Evolutionary conservation across 2,113 vertebrate genomes (phyloP).

Genomic region (Eolophus roseicapilla): DNA sequence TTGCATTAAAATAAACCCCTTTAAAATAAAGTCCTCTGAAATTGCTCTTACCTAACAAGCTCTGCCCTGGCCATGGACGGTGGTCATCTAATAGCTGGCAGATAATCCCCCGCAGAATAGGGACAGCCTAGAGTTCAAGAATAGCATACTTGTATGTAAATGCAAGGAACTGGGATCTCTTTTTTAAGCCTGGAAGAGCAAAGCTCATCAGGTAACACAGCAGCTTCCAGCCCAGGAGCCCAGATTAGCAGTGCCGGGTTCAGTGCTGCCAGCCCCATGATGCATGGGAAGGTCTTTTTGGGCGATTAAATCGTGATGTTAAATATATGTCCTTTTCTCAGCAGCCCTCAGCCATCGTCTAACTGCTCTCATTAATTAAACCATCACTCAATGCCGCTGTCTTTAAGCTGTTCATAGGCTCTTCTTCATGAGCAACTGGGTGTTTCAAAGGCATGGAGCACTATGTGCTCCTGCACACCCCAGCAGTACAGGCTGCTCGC

Average conservation of each 20-base stretch:
- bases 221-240: neutral
- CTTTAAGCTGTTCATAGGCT: neutral
- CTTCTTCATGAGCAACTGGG: neutral
- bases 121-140: constrained; percentile 42
- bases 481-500: neutral
- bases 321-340: rapidly evolving
- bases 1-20: neutral
- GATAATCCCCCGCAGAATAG: neutral
- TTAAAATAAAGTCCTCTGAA: neutral
- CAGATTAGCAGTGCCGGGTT: neutral
- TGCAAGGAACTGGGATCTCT: neutral
- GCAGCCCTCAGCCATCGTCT: neutral
- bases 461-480: rapidly evolving
- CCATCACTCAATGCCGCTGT: rapidly evolving
- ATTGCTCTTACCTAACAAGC: neutral
- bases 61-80: neutral
- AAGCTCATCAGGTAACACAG: neutral
- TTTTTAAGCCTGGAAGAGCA: neutral
- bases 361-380: neutral
- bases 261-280: neutral
- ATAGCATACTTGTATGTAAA: constrained; percentile 3
- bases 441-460: neutral
- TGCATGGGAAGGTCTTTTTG: neutral
- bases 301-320: neutral
- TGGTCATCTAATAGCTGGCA: neutral